These are phyloP conservation scores for Hyphantria cunea DNA, from an alignment of 1,140 invertebrate species.

Conservation along the genomic window DNA sequence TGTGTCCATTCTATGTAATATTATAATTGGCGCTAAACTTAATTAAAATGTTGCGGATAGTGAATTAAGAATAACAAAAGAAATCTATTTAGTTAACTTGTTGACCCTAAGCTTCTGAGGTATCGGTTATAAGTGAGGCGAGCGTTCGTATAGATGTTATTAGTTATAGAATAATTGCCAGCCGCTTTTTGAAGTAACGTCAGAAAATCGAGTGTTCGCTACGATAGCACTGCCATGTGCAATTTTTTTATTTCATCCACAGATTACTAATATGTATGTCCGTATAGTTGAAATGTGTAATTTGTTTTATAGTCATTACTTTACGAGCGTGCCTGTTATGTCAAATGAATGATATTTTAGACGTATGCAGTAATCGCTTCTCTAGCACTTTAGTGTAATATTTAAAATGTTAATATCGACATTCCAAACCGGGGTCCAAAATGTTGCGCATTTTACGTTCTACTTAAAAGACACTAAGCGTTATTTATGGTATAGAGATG, in stretches of 20 bases:
- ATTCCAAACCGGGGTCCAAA: constrained; percentile 75
- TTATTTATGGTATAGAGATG: constrained; percentile 33
- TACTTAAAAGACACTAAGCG: constrained; percentile 31
- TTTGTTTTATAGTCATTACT: constrained; percentile 66
- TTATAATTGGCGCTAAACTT: not conserved
- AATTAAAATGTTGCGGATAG: constrained; percentile 1
- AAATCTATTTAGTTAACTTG: too few relatives aligned
- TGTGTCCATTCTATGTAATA: too few relatives aligned
- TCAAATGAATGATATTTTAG: constrained; percentile 41
- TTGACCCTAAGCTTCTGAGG: too few relatives aligned
- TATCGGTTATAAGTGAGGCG: constrained; percentile 35
- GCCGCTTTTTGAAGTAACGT: constrained; percentile 73
- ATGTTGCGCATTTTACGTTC: constrained; percentile 43
- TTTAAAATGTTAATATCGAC: constrained; percentile 44
- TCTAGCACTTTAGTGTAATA: constrained; percentile 48
- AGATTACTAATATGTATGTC: constrained; percentile 65
- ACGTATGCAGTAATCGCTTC: constrained; percentile 49
- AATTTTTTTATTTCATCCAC: constrained; percentile 72
- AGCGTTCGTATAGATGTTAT: constrained; percentile 67
- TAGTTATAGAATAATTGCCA: constrained; percentile 77
- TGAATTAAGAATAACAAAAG: not conserved
- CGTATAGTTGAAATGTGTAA: constrained; percentile 60
- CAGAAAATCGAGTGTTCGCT: constrained; percentile 71
- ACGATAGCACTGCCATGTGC: constrained; percentile 78
- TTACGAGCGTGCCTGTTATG: constrained; percentile 54